Base-by-base conservation (phyloP, 2,888 invertebrate genomes). In the Cyclophora albipunctata region DNA sequence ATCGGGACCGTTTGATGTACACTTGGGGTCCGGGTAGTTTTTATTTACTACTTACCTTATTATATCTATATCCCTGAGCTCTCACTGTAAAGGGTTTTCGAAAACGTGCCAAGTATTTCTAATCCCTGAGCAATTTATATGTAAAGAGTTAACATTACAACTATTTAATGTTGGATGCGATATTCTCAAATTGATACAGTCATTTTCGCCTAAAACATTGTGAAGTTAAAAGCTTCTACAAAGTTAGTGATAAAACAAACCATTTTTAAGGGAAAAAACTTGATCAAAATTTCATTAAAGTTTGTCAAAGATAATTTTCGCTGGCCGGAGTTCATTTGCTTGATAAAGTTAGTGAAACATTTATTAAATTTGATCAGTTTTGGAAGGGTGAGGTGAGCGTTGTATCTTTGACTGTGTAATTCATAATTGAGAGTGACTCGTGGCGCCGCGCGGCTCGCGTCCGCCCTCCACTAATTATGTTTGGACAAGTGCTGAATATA, bases 1-100 rank as follows among this genome's bases (percentile, higher is more conserved):
- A 52, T 49, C 53, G 49, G 57, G 20, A 20, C 20, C 20, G 62
- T 67, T 66, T 64, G 66, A 65, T 63, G 56, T 59, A 50, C 58
- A 61, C 58, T 50, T 49, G 63, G 56, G 53, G 43, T 34, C 34
- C 34, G 20, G 43, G 7, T 37, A 37, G 37, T 37, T 37, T 37
- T 37, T 37, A 20, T 42, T 5, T 34, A 51, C 48, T 54, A 51
- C 54, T 45, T 45, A 47, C 43, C 49, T 42, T 43, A 48, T 44
- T 34, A 46, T 46, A 40, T n/a, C 2, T 45, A 42, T 42, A 42
- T 6, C 7, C 3, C 6, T 7, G 40, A 40, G 40, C 7, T 7
- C 40, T 40, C 7, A 40, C 3, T 40, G 3, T 40, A 20, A 20
- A 20, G 20, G 20, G 20, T 20, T 20, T 20, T 20, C 20, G 2